Evolutionary conservation across 1,140 invertebrate species (phyloP).

Genomic region (Pachypeltis micranthus): DNA sequence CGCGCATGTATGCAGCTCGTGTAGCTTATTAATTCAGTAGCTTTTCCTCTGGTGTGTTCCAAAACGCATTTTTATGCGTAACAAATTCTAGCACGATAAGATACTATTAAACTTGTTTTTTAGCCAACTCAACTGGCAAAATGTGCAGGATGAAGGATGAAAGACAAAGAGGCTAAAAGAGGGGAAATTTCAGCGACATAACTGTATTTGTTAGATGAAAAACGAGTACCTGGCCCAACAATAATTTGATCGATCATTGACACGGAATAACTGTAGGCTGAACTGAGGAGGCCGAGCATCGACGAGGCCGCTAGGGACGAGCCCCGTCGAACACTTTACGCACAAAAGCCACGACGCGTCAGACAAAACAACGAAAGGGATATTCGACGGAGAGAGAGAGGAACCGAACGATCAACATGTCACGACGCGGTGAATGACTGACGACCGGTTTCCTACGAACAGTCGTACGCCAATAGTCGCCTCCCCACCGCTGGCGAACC

Average conservation of each 20-base stretch:
- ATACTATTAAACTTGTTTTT: too few species aligned
- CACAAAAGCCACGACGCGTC: not conserved
- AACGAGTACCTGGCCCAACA: not conserved
- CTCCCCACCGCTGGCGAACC: not conserved
- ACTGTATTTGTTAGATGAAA: too few species aligned
- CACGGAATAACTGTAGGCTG: not conserved
- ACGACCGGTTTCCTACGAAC: not conserved
- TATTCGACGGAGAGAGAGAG: not conserved
- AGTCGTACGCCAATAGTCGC: not conserved
- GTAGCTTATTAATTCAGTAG: too few species aligned
- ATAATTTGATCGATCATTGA: not conserved
- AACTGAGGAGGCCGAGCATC: not conserved
- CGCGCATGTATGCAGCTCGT: too few species aligned
- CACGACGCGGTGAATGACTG: constrained; percentile 5
- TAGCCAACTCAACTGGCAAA: too few species aligned
- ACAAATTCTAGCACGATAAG: too few species aligned
- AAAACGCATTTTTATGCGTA: too few species aligned
- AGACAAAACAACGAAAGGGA: not conserved
- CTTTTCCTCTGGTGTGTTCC: too few species aligned
- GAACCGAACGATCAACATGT: not conserved
- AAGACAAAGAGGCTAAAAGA: too few species aligned
- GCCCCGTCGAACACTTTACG: not conserved
- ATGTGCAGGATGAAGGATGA: too few species aligned
- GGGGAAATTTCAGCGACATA: too few species aligned
- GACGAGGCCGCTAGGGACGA: not conserved